Percentiles rank a stretch among this genome's conserved stretches.
phyloP scores from a whole-genome alignment of 2,113 vertebrate genomes.

The Macrotus californicus region DNA sequence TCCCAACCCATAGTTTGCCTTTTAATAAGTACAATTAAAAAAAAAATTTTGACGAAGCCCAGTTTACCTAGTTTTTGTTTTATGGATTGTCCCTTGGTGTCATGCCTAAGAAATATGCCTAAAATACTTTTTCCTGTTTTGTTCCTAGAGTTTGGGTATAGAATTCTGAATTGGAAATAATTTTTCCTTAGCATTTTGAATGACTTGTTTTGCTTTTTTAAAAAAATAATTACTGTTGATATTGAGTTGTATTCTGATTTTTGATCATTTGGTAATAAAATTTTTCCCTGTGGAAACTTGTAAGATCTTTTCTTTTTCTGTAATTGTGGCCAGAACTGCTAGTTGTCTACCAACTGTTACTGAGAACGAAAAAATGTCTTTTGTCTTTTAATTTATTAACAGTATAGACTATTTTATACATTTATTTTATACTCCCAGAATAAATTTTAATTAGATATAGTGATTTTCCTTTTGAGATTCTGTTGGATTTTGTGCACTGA shows the following conservation, averaged over 20 bases:
- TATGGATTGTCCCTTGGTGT: background rate
- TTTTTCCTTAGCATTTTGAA: background rate
- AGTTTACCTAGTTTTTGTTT: background rate
- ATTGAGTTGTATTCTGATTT: background rate
- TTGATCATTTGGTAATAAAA: background rate
- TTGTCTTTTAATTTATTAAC: background rate
- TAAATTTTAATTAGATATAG: background rate
- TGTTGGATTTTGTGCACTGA: background rate
- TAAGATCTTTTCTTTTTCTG: background rate
- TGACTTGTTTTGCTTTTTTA: background rate
- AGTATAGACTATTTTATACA: background rate
- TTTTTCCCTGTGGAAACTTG: background rate
- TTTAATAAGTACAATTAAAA: background rate
- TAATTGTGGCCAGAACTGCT: background rate
- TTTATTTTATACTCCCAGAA: background rate
- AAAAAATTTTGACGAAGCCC: no score
- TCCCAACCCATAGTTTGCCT: background rate
- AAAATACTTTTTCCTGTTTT: background rate
- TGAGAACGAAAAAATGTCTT: background rate
- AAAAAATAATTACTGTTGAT: background rate
- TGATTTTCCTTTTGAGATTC: background rate
- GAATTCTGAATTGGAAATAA: background rate
- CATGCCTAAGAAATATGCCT: background rate
- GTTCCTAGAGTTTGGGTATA: background rate
- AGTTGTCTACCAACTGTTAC: background rate